These are phyloP conservation scores for Henicopernis longicauda DNA, from an alignment of 2,113 vertebrate genomes.

Conservation along the genomic window DNA sequence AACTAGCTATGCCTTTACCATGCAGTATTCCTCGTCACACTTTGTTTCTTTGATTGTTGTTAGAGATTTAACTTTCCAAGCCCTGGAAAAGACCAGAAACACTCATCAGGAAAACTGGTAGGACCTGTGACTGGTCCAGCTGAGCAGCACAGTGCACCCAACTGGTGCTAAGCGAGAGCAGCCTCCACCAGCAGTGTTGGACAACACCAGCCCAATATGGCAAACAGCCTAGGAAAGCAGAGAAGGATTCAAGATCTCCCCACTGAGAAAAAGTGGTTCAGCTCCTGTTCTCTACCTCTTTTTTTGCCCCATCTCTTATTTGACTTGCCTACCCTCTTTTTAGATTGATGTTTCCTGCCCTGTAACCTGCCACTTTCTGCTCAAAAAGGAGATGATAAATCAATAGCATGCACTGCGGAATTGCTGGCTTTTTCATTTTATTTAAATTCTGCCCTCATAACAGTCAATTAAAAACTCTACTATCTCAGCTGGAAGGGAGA, in stretches of 20 bases:
- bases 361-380: background rate
- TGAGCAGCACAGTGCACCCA: background rate
- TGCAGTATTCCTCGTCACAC: background rate
- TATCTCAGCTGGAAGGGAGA: background rate
- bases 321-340: background rate
- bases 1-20: background rate
- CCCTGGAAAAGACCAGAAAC: background rate
- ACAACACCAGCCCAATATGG: fast-evolving
- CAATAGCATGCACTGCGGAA: background rate
- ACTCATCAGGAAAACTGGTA: background rate
- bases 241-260: background rate
- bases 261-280: background rate
- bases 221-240: background rate
- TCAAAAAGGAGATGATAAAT: background rate
- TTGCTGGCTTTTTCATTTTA: background rate
- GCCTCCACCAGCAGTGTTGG: fast-evolving
- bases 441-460: background rate
- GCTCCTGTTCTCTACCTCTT: background rate
- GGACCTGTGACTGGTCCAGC: background rate
- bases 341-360: background rate
- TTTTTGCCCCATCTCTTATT: background rate
- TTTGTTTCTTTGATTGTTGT: background rate
- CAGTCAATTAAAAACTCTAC: background rate
- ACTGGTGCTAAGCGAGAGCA: fast-evolving
- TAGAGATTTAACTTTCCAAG: background rate